Evolutionary conservation across 2,888 invertebrate genomes (phyloP).

Genomic region (Netelia inedita): DNA sequence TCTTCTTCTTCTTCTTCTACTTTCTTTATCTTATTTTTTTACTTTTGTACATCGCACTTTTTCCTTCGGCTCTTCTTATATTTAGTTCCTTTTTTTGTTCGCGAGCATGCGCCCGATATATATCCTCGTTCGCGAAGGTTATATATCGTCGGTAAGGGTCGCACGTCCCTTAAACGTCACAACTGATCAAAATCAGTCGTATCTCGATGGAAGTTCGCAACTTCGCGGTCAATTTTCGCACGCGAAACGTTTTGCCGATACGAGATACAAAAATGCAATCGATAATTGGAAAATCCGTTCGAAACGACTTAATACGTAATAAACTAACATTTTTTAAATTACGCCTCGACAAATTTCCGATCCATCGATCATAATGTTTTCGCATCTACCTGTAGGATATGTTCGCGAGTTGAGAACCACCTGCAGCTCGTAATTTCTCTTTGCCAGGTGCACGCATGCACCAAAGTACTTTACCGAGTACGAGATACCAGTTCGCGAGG

Average conservation of each 20-base stretch:
- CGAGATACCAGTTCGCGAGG: conserved; percentile 2
- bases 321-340: not conserved
- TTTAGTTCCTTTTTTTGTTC: conserved; percentile 23
- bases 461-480: conserved; percentile 24
- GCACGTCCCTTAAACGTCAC: not conserved
- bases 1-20: not conserved
- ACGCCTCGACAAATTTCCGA: not conserved
- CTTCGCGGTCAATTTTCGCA: too few species aligned
- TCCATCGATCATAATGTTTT: not conserved
- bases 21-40: not conserved
- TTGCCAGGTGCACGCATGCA: conserved; percentile 56
- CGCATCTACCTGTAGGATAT: not conserved
- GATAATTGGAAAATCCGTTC: too few species aligned
- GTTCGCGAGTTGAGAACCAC: conserved; percentile 54
- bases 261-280: too few species aligned
- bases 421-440: conserved; percentile 54
- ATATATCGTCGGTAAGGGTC: not conserved
- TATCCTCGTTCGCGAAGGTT: not conserved
- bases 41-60: conserved; percentile 5
- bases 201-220: not conserved
- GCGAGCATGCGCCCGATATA: conserved; percentile 1
- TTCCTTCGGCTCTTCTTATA: conserved; percentile 2
- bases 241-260: too few species aligned
- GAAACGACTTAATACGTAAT: too few species aligned
- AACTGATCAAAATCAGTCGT: not conserved